Base-by-base conservation (phyloP, 37 sponge, comb jelly and placozoan genomes). In the Aplysina aerophoba region DNA sequence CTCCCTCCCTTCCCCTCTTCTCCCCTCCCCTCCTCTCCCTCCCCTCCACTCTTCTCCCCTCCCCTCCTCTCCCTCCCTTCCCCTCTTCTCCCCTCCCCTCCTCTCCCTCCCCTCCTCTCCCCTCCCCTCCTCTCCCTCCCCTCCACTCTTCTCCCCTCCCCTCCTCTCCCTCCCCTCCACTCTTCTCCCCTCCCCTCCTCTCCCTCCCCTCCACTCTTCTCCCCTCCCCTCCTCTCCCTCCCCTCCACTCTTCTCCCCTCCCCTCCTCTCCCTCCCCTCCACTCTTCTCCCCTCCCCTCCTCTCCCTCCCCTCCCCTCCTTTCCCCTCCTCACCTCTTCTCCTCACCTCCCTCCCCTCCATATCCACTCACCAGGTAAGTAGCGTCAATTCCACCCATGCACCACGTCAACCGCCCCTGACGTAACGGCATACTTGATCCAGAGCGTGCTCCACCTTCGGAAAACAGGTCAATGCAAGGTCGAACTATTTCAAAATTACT, bases 351-450 rank as follows among this genome's bases (percentile, higher is more conserved):
- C 71, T 31, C 71, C 19, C 71, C 71, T 35, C 34, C 71, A 1
- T 35, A 69, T 35, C 33, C 71, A 34, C 71, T 35, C 71, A 69
- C 71, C 63, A 8, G 12, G 6, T 34, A 69, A 0, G 30, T 35
- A 69, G 30, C 30, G 34, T 69, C 71, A 12, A 35, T 69, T 6
- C 71, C 71, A 31, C 35, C 71, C 71, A 69, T 69, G 71, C 71
- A 69, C 34, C 50, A 44, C 3, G 50, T 44, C 3, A 44, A 8
- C 50, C 50, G 50, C 8, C 8, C 6, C 3, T 44, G 3, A 8
- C 8, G 8, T 8, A 44, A 44, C 6, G 8, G 8, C 3, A 44
- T 11, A 44, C 8, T 8, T 11, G 8, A 11, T 44, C 6, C 50
- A 44, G 6, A 11, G 8, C 50, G 50, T 44, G 50, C 6, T 44